A percentile compares a stretch with the other conserved stretches of the same genome.
Evolutionary conservation across 2,797 vertebrate species (phyloP).

Genomic region (Onychomys torridus): DNA sequence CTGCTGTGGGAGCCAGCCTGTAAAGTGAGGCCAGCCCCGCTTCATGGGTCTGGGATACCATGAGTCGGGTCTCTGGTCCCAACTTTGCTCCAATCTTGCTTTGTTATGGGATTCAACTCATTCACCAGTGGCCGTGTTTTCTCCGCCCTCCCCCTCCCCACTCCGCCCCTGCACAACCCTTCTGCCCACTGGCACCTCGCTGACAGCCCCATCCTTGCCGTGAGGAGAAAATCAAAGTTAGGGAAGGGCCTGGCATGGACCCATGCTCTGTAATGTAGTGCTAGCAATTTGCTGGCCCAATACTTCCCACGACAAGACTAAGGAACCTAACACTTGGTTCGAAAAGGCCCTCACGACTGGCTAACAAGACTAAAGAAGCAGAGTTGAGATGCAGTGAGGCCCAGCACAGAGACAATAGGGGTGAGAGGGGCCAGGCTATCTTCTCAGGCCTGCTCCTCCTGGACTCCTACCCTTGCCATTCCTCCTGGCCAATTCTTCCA

Average conservation of each 20-base stretch:
- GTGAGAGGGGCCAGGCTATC: background rate
- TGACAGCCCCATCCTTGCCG: background rate
- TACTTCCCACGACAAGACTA: background rate
- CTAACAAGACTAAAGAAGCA: background rate
- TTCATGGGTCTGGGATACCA: fast-evolving
- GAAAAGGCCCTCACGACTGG: too few relatives aligned
- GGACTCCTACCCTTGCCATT: background rate
- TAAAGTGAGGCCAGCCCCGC: background rate
- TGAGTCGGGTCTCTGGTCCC: background rate
- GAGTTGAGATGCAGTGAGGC: fast-evolving
- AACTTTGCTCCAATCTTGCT: fast-evolving
- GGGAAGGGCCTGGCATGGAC: background rate
- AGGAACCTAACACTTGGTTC: background rate
- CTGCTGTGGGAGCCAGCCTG: background rate
- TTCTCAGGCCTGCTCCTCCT: background rate
- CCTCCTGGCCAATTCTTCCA: background rate
- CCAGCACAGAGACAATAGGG: background rate
- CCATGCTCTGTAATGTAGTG: fast-evolving
- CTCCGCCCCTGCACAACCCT: fast-evolving
- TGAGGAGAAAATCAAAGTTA: fast-evolving
- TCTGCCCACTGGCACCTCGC: background rate
- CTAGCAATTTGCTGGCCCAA: background rate
- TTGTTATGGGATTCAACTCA: too few relatives aligned
- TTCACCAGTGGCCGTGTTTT: fast-evolving
- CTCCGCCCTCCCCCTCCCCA: fast-evolving